Evolutionary conservation across 2,113 vertebrate genomes (phyloP), one percentile per base, ranked within the genome.

Genomic region (Siphamia tubifer): DNA sequence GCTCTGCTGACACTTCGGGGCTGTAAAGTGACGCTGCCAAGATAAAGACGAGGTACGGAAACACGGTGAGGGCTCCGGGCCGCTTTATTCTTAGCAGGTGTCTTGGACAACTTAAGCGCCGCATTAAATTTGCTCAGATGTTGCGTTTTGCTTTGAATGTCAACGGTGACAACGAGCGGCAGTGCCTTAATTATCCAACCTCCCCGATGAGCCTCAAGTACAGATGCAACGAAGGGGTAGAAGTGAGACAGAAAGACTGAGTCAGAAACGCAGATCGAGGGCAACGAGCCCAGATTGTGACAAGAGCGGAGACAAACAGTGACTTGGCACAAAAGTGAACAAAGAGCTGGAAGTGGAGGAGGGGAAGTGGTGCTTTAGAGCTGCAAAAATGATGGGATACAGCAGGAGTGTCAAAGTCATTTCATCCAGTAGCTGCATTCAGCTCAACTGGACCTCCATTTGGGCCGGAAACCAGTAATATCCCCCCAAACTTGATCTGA

Each of bases 211-310:
- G 11, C 4, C 23, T 42, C 32, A 52, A 25, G 27, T 21, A 42
- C 10, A 31, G 9, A 17, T 55, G n/a, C 8, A 49, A 23, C 28
- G 23, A 13, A 25, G 10, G 1, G 10, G 10, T 2, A 34, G 10
- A 16, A 45, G 5, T 12, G 47, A 42, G 24, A 40, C 42, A 30
- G 39, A 44, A 4, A 58, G 27, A 62, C 40, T 28, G 48, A 70
- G 60, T 70, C 66, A 68, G 55, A 44, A 42, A 47, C 36, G 10
- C 21, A 60, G 64, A 36, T 17, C 51, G 20, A 61, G 28, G 4
- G 31, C 30, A 20, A 27, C 13, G 34, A 30, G 32, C 53, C 38
- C 43, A 48, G 40, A 40, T 31, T 16, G 20, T 60, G 9, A 53
- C 23, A n/a, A 15, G 36, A 27, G 40, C 16, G 23, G 11, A 52